Evolutionary conservation across 2,888 invertebrate genomes (phyloP).

Genomic region (Stenichneumon culpator): DNA sequence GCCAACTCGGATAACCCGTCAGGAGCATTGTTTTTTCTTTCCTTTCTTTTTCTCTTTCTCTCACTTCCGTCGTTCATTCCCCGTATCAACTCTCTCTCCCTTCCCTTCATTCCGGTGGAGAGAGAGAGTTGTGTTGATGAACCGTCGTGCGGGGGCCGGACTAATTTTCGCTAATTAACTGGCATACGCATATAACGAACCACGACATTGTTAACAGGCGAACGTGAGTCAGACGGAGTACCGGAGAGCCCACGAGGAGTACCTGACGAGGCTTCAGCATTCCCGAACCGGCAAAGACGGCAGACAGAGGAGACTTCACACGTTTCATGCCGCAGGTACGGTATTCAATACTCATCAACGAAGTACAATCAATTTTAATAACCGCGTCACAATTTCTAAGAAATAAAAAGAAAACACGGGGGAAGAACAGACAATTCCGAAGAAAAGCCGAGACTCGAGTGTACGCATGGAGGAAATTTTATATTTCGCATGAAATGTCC

Average conservation of each 20-base stretch:
- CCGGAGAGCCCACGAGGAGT: conserved; percentile 88
- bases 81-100: conserved; percentile 10
- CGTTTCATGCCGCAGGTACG: conserved; percentile 81
- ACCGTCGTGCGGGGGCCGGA: conserved; percentile 4
- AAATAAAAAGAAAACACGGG: neutral
- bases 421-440: neutral
- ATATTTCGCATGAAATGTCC: neutral
- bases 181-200: conserved; percentile 40
- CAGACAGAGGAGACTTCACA: conserved; percentile 79
- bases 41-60: conserved; percentile 25
- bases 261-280: conserved; percentile 84
- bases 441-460: neutral
- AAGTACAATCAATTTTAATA: neutral
- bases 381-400: neutral
- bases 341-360: neutral
- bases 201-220: conserved; percentile 85
- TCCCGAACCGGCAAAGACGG: conserved; percentile 73
- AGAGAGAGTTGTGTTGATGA: conserved; percentile 15
- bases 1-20: conserved; percentile 55
- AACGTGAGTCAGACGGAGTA: conserved; percentile 89
- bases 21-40: conserved; percentile 35
- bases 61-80: neutral
- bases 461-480: too few species aligned
- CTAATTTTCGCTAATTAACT: conserved; percentile 63
- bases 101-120: neutral